A percentile compares a stretch with the other conserved stretches of the same genome.
phyloP scores from a whole-genome alignment of 2,888 invertebrate genomes.

The Neoitamus cyanurus region DNA sequence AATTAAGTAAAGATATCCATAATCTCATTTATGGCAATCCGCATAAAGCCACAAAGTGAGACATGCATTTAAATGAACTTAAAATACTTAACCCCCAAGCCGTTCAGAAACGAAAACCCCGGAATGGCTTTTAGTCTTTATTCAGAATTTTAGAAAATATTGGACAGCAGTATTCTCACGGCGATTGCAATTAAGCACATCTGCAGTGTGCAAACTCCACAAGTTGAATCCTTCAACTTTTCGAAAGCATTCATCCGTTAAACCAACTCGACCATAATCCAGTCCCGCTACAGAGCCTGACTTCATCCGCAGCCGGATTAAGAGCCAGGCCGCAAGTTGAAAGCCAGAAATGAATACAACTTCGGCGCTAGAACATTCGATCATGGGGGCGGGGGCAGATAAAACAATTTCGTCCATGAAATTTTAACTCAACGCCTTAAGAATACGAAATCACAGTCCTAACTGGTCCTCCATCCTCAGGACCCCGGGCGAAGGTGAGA shows the following conservation, averaged over 20 bases:
- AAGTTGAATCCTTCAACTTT: constrained; percentile 38
- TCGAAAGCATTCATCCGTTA: constrained; percentile 42
- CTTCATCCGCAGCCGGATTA: constrained; percentile 24
- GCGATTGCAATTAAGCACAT: constrained; percentile 43
- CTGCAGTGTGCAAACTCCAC: constrained; percentile 33
- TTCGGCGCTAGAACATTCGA: neutral
- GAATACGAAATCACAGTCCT: constrained; percentile 45
- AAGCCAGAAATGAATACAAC: constrained; percentile 42
- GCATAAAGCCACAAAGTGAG: neutral
- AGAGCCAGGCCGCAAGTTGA: constrained; percentile 36
- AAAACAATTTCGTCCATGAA: constrained; percentile 49
- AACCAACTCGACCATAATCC: constrained; percentile 45
- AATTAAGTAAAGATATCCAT: no score
- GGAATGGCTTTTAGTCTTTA: neutral
- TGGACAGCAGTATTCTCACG: neutral
- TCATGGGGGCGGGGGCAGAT: constrained; percentile 15
- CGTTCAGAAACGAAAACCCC: neutral
- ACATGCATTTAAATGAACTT: neutral
- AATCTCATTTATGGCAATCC: no score
- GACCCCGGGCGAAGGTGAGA: neutral
- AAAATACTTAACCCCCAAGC: neutral
- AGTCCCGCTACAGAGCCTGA: neutral
- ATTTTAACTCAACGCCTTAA: constrained; percentile 46
- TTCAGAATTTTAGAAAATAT: neutral
- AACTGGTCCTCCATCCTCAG: neutral